Conservation (phyloP, 1,140 invertebrate genomes). For the Muscidifurax raptorellus region DNA sequence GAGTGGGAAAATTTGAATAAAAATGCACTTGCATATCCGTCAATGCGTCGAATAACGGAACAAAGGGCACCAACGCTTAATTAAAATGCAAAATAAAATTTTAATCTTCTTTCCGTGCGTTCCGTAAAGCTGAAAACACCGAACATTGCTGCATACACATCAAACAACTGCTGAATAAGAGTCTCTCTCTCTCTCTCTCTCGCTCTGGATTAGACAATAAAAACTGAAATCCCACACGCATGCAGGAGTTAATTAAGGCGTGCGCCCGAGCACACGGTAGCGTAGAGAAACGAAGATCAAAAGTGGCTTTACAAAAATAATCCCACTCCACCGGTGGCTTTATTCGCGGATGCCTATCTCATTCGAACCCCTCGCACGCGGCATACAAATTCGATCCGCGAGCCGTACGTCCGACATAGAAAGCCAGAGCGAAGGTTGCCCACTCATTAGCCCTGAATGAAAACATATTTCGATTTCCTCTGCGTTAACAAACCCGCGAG, state of each 20-base stretch:
- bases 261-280: background rate
- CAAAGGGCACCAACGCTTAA: too few species aligned
- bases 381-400: slow-evolving; percentile 23
- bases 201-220: background rate
- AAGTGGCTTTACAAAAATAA: slow-evolving; percentile 43
- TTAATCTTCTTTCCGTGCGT: too few species aligned
- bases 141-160: background rate
- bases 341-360: background rate
- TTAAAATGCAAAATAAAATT: too few species aligned
- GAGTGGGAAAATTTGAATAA: too few species aligned
- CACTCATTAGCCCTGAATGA: slow-evolving; percentile 46
- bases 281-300: slow-evolving; percentile 23
- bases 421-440: slow-evolving; percentile 31
- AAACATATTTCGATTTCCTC: slow-evolving; percentile 52
- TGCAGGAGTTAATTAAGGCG: slow-evolving; percentile 38
- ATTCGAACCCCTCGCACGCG: background rate
- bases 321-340: background rate
- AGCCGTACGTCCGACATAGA: slow-evolving; percentile 5
- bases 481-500: slow-evolving; percentile 38
- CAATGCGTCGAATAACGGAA: too few species aligned
- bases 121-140: too few species aligned
- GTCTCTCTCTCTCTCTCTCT: background rate
- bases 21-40: too few species aligned
- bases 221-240: background rate
- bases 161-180: background rate